phyloP scores from a whole-genome alignment of 2,113 vertebrate species.

The Scomber colias region DNA sequence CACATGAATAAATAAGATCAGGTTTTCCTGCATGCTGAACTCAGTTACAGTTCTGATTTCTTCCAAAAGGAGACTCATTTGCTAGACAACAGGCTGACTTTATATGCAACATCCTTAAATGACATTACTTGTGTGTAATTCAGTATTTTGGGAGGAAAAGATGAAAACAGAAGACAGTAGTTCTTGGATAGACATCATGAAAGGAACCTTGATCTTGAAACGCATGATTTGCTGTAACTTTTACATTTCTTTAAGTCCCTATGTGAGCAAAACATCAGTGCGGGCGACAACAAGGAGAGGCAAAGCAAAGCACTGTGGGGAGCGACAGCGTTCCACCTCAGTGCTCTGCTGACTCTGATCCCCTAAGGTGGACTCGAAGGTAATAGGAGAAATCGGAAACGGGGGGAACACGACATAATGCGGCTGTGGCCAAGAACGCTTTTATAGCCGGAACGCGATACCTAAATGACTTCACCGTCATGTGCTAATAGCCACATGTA shows the following conservation, averaged over 20 bases:
- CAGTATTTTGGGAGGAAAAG: neutral
- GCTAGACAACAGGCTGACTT: neutral
- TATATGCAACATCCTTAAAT: neutral
- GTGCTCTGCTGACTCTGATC: constrained; percentile 20
- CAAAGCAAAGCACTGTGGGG: constrained; percentile 9
- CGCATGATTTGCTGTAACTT: neutral
- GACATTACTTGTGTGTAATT: neutral
- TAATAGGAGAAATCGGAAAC: constrained; percentile 36
- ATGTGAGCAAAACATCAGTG: neutral
- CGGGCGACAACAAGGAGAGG: constrained; percentile 1
- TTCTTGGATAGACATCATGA: neutral
- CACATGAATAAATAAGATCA: neutral
- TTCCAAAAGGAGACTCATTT: neutral
- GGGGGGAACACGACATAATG: neutral
- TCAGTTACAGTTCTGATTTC: constrained; percentile 1
- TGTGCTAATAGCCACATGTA: constrained; percentile 9
- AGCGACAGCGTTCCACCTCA: constrained; percentile 6
- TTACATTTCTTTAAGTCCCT: neutral
- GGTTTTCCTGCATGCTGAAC: neutral
- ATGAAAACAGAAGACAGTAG: neutral
- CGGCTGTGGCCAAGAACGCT: constrained; percentile 3
- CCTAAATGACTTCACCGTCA: constrained; percentile 26
- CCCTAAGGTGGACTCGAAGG: constrained; percentile 15
- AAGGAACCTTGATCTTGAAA: neutral
- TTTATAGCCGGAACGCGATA: constrained; percentile 14